These are phyloP conservation scores for Indri indri DNA, from an alignment of 2,113 vertebrate species.

Conservation along the genomic window DNA sequence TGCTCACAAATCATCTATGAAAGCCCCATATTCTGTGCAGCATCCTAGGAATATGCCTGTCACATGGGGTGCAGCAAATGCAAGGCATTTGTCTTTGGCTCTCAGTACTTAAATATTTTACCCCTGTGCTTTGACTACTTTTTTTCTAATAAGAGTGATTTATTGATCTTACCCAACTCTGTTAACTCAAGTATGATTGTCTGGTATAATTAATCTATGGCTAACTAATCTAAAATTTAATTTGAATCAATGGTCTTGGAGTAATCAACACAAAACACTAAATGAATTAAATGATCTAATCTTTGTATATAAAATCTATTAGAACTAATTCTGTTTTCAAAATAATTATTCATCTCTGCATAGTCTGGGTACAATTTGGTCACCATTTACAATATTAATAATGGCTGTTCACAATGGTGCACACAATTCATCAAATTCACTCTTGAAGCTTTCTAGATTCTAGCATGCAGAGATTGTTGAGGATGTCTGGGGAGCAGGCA, in stretches of 20 bases:
- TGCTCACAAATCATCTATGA: neutral
- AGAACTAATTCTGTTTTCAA: neutral
- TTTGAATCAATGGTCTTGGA: neutral
- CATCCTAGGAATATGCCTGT: neutral
- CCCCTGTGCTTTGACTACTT: neutral
- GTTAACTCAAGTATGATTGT: neutral
- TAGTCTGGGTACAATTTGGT: conserved; percentile 65
- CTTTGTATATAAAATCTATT: neutral
- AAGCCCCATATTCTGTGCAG: neutral
- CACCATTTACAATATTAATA: conserved; percentile 82
- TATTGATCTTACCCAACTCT: neutral
- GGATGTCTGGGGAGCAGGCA: neutral
- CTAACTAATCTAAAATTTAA: neutral
- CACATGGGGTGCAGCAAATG: neutral
- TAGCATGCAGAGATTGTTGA: neutral
- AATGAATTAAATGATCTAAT: neutral
- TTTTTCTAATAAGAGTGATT: neutral
- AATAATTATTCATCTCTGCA: neutral
- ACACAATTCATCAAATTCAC: conserved; percentile 28
- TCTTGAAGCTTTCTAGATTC: neutral
- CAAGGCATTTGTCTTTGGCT: neutral
- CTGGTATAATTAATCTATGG: neutral
- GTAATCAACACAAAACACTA: neutral
- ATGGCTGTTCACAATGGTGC: neutral
- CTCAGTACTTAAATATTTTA: neutral